A percentile compares a stretch with the other conserved stretches of the same genome.
phyloP scores from a whole-genome alignment of 2,797 vertebrate genomes.

The Phoebastria nigripes region DNA sequence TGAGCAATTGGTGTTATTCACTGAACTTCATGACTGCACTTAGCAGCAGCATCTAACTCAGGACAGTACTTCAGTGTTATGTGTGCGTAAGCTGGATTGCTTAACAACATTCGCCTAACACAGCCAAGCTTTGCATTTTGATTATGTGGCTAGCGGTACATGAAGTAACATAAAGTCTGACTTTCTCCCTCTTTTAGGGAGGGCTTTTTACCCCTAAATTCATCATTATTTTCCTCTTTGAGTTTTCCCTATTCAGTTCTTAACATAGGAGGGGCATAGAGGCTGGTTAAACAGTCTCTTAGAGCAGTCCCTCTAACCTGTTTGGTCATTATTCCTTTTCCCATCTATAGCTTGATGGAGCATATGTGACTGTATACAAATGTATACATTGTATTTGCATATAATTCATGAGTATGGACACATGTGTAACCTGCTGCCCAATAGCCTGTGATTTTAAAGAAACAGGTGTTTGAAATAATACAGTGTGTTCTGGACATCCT shows the following conservation, averaged over 20 bases:
- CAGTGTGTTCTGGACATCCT: background rate
- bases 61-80: background rate
- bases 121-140: background rate
- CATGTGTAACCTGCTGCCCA: background rate
- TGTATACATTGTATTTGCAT: background rate
- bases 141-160: rapidly evolving
- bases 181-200: background rate
- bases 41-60: background rate
- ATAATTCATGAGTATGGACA: background rate
- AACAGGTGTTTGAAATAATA: background rate
- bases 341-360: background rate
- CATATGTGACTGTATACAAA: background rate
- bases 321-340: background rate
- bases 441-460: background rate
- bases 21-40: background rate
- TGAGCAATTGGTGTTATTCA: constrained; percentile 31
- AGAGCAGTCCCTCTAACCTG: background rate
- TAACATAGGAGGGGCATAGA: background rate
- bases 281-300: background rate
- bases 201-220: background rate
- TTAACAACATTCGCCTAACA: background rate
- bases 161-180: background rate
- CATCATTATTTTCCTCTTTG: background rate
- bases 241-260: background rate
- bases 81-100: background rate